phyloP scores from a whole-genome alignment of 2,797 vertebrate genomes.

The Coregonus sp. region DNA sequence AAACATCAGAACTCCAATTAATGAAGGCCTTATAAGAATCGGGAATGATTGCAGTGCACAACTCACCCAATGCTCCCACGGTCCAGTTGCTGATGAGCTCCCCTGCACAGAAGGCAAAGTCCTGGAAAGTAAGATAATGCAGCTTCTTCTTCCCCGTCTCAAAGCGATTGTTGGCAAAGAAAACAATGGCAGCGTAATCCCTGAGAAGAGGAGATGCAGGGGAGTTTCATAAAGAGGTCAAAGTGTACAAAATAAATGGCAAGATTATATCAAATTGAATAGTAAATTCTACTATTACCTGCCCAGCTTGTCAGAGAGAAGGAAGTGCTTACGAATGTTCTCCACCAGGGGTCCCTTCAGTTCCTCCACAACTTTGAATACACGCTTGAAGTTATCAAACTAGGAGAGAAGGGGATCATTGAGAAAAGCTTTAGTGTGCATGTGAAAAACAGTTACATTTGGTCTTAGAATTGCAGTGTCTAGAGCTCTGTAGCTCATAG shows the following conservation, averaged over 20 bases:
- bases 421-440: neutral
- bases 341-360: conserved; percentile 87
- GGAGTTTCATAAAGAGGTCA: neutral
- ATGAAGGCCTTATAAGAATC: neutral
- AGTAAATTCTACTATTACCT: conserved; percentile 68
- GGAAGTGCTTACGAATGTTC: conserved; percentile 88
- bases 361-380: conserved; percentile 91
- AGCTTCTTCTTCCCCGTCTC: conserved; percentile 90
- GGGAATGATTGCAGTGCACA: neutral
- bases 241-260: neutral
- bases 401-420: conserved; percentile 49
- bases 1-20: too few species aligned
- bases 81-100: conserved; percentile 91
- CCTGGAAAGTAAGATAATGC: conserved; percentile 87
- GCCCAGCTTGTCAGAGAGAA: conserved; percentile 85
- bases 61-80: conserved; percentile 84
- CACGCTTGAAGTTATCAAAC: conserved; percentile 93
- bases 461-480: neutral
- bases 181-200: conserved; percentile 90
- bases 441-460: neutral
- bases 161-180: conserved; percentile 91
- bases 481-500: neutral
- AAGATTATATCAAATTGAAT: neutral
- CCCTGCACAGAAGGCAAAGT: conserved; percentile 89
- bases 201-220: conserved; percentile 57